Percentiles rank a stretch among this genome's conserved stretches.
phyloP scores from a whole-genome alignment of 1,140 invertebrate species.

The Danaus plexippus region DNA sequence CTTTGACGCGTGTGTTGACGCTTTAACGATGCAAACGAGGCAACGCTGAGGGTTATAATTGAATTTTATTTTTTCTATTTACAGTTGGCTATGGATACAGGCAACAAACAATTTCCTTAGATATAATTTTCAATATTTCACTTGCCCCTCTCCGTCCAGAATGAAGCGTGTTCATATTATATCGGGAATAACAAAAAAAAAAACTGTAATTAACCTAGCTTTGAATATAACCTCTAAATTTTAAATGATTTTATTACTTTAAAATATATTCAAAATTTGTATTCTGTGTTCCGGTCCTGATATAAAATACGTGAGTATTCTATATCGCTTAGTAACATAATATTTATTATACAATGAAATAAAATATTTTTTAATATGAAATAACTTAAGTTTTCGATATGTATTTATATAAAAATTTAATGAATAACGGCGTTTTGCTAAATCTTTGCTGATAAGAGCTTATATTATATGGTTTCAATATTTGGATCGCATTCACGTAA shows the following conservation, averaged over 20 bases:
- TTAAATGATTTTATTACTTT: constrained; percentile 6
- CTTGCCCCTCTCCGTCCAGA: constrained; percentile 64
- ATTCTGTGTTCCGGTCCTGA: no score
- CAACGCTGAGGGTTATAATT: constrained; percentile 23
- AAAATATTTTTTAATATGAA: no score
- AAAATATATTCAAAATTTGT: constrained; percentile 6
- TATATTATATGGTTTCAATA: constrained; percentile 36
- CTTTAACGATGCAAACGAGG: constrained; percentile 15
- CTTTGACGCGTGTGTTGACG: constrained; percentile 31
- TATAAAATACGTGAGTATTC: no score
- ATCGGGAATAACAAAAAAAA: constrained; percentile 17
- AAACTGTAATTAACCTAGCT: constrained; percentile 15
- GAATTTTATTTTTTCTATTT: constrained; percentile 3
- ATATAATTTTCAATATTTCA: constrained; percentile 43
- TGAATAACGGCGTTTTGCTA: constrained; percentile 12
- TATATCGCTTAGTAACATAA: no score
- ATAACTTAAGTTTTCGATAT: no score
- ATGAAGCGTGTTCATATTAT: constrained; percentile 61
- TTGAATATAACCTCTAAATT: constrained; percentile 9
- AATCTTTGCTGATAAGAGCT: constrained; percentile 37
- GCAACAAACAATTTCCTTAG: constrained; percentile 8
- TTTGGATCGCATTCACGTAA: constrained; percentile 26
- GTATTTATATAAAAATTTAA: constrained; percentile 1
- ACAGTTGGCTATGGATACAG: constrained; percentile 1
- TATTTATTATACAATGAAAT: no score